Percentiles rank a stretch among this genome's conserved stretches.
Conservation (phyloP, 2,888 invertebrate species). For the Calephelis perditalis region DNA sequence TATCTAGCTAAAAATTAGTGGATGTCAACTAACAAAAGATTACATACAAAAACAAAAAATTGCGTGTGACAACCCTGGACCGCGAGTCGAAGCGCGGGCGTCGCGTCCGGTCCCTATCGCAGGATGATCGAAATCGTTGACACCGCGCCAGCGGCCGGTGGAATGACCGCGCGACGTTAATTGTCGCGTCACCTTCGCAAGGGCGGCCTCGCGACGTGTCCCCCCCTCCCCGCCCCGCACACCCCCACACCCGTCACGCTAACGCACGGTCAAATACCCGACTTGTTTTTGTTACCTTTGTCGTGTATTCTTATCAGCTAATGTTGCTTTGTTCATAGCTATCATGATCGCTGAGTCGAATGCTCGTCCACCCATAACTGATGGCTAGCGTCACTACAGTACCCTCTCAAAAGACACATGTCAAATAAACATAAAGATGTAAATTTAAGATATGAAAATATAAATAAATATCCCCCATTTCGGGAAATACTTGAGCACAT, state of each 20-base stretch:
- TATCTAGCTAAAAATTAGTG: no score
- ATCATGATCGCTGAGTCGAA: neutral
- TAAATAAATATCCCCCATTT: no score
- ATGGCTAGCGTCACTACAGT: neutral
- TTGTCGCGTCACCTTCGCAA: slow-evolving; percentile 69
- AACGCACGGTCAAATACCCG: slow-evolving; percentile 37
- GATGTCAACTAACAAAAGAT: no score
- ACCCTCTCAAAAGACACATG: neutral
- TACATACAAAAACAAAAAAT: neutral
- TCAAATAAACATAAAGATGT: neutral
- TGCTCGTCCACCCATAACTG: slow-evolving; percentile 1
- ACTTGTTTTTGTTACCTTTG: slow-evolving; percentile 25
- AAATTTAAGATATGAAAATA: no score
- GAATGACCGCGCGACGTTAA: slow-evolving; percentile 71
- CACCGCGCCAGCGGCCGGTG: slow-evolving; percentile 64
- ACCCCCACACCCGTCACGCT: slow-evolving; percentile 45
- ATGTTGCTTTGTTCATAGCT: slow-evolving; percentile 23
- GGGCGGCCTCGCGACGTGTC: slow-evolving; percentile 35
- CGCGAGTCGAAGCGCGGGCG: slow-evolving; percentile 42
- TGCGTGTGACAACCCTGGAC: slow-evolving; percentile 24
- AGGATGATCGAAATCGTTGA: slow-evolving; percentile 73
- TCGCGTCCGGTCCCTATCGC: slow-evolving; percentile 44
- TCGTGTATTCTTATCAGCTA: slow-evolving; percentile 64
- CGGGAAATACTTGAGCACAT: no score
- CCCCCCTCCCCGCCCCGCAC: slow-evolving; percentile 27